Evolutionary conservation across 2,888 invertebrate species (phyloP), one percentile per base, ranked within the genome.

Genomic region (Drosophila subsilvestris): DNA sequence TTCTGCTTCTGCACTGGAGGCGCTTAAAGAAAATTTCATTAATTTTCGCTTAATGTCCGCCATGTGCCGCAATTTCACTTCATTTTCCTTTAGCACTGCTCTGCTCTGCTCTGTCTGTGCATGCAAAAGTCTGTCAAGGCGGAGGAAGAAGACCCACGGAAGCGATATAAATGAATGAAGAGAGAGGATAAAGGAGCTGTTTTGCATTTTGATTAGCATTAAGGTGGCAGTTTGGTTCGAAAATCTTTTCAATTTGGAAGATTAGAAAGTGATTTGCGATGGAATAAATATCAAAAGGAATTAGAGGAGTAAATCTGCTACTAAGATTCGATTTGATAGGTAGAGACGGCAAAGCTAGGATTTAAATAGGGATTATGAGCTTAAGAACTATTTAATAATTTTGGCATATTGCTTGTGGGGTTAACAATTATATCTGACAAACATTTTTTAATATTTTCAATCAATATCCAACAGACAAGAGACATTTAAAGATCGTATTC

Each of bases 41-140:
- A 85, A 85, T 85, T 87, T 85, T 85, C 82, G 84, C 84, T 88
- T 86, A 88, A 83, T 83, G 83, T 75, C 84, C 76, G 88, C 84
- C 85, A 88, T 82, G 88, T 82, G 88, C 86, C 86, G 83, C 88
- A 69, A 80, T 83, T 87, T 82, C 71, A 72, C 79, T 87, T 69
- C 56, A 63, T 71, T 74, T 54, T 37, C 2, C 37, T n/a, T 37
- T n/a, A 7, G 57, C 66, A 25, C 25, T 22, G 22, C 25, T 6
- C 44, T 29, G 57, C 27, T 27, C 27, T 27, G 5, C 12, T 32
- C 12, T 32, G 4, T 32, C 12, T 56, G 56, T 68, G 56, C 43
- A 67, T 70, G 67, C 70, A 70, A 63, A 74, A 55, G 47, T 49
- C 43, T 42, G 59, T 47, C 50, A 2, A 32, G 67, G 42, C 29